Base-by-base conservation (phyloP, 1,140 invertebrate genomes). In the Danaus melanippus region DNA sequence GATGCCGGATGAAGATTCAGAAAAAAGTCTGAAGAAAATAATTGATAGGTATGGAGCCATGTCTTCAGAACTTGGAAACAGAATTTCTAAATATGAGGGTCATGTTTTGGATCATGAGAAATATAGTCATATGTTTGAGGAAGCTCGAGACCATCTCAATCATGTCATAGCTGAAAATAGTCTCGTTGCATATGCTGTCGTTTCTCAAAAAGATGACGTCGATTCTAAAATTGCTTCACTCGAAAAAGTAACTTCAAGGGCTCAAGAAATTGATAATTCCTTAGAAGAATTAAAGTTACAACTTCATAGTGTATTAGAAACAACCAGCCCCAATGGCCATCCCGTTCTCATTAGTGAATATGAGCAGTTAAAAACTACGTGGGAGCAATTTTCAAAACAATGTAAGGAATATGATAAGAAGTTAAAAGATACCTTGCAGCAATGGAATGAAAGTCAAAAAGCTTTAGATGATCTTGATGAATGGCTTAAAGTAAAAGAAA, bases 401-500 rank as follows among this genome's bases (percentile, higher is more conserved):
- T 96, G 95, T 68, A 86, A 87, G 62, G 87, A 90, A 32, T 91
- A 90, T 46, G 87, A 92, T 69, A 89, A 90, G 9, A 92, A 92
- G 86, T 87, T 95, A 6, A 91, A 90, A 72, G 90, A 91, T 59
- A 89, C 92, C 41, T 92, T 92, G 66, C 91, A 90, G 56, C 91
- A 94, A 71, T 94, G 94, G 90, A 92, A 92, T 43, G 92, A 95
- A 73, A 95, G 95, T 59, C 93, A 96, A 72, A 90, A 91, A 15
- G 88, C 92, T 4, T 89, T 96, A 42, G 93, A 96, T 54, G 88
- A 88, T 59, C 84, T 98, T 1, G 93, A 93, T 66, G 87, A 89
- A 46, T 98, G 96, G 96, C 87, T 96, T 10, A 94, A 95, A 71
- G 89, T 92, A 43, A 93, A 94, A 71, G 96, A 98, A 87, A 88